Conservation (phyloP, 2,888 invertebrate species). For the Megastigmus dorsalis region DNA sequence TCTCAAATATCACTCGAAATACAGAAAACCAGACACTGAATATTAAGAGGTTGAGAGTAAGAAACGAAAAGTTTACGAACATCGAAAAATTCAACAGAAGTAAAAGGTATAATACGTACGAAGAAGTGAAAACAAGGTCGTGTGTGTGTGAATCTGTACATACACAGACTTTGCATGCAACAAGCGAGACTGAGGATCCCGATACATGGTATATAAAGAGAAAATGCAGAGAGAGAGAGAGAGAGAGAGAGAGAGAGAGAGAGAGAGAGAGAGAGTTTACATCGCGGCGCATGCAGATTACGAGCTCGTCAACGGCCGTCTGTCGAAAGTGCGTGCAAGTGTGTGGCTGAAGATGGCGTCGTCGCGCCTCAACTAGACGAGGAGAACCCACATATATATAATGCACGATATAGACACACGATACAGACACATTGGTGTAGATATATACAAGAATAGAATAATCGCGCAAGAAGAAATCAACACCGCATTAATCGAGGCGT, state of each 20-base stretch:
- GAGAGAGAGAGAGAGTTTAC: not conserved
- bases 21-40: not conserved
- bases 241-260: not conserved
- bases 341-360: constrained; percentile 39
- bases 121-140: constrained; percentile 34
- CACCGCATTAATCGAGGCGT: not conserved
- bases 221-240: too few relatives aligned
- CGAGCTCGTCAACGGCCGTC: not conserved
- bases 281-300: constrained; percentile 14
- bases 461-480: not conserved
- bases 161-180: too few relatives aligned
- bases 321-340: not conserved
- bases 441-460: too few relatives aligned
- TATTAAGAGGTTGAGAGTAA: too few relatives aligned
- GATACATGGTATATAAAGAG: too few relatives aligned
- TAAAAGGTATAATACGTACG: too few relatives aligned
- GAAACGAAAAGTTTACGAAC: not conserved
- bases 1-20: too few relatives aligned
- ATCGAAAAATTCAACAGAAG: too few relatives aligned
- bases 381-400: not conserved
- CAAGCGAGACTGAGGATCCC: too few relatives aligned
- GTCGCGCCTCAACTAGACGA: not conserved
- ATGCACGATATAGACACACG: not conserved
- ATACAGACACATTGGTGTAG: not conserved
- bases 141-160: too few relatives aligned